Evolutionary conservation across 2,797 vertebrate genomes (phyloP).

Genomic region (Syngnathus rostellatus): DNA sequence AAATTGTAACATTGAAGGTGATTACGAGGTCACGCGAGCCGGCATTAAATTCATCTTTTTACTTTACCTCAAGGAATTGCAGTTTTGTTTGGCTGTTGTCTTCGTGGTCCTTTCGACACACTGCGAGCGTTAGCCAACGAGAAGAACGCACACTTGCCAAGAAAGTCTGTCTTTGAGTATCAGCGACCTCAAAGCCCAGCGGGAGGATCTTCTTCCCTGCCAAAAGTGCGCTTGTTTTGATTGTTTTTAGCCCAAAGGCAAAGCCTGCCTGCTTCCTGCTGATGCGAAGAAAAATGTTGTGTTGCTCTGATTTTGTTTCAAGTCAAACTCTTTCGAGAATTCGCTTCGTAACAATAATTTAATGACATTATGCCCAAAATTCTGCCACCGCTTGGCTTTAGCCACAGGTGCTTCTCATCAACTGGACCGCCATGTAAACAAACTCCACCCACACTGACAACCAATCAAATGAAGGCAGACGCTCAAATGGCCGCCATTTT

Average conservation of each 20-base stretch:
- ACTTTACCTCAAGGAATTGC: neutral
- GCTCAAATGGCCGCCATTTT: no score
- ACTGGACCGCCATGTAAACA: no score
- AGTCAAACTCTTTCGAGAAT: neutral
- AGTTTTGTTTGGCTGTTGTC: conserved; percentile 7
- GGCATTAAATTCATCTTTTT: neutral
- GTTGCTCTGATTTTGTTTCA: neutral
- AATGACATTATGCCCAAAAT: neutral
- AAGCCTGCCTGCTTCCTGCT: neutral
- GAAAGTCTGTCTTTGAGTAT: neutral
- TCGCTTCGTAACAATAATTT: no score
- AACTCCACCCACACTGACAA: no score
- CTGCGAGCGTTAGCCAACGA: neutral
- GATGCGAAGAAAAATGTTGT: neutral
- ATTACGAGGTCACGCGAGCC: neutral
- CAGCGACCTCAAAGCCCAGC: neutral
- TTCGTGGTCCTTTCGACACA: neutral
- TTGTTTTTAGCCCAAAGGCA: neutral
- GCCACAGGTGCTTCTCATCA: no score
- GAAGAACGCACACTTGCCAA: neutral
- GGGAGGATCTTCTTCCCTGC: neutral
- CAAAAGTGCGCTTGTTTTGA: conserved; percentile 2
- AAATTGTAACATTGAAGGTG: neutral
- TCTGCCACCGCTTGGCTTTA: no score
- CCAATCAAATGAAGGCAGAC: no score